phyloP scores from a whole-genome alignment of 1,140 invertebrate species.

The Tribolium castaneum region DNA sequence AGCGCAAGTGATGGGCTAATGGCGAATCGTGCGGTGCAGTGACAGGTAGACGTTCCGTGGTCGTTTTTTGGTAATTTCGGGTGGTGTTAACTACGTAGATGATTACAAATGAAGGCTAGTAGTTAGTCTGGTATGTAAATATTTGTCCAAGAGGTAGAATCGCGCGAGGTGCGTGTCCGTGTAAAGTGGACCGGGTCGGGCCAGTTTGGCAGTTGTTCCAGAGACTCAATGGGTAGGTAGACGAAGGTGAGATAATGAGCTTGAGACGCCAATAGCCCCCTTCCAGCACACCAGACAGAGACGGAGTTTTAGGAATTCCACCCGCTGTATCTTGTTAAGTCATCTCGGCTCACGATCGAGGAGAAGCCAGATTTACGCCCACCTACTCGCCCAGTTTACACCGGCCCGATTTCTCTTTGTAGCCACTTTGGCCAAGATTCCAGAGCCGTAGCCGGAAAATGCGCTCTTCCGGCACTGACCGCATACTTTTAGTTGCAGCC shows the following conservation, averaged over 20 bases:
- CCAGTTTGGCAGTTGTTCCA: constrained; percentile 56
- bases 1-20: constrained; percentile 5
- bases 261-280: constrained; percentile 53
- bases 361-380: constrained; percentile 50
- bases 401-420: constrained; percentile 27
- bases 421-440: constrained; percentile 12
- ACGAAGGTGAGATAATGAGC: constrained; percentile 62
- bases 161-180: constrained; percentile 44
- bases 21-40: constrained; percentile 6
- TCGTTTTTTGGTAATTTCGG: constrained; percentile 44
- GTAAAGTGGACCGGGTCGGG: constrained; percentile 45
- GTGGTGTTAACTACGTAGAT: constrained; percentile 52
- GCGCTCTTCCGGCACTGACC: constrained; percentile 3
- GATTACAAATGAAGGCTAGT: constrained; percentile 54
- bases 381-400: constrained; percentile 47
- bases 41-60: constrained; percentile 36
- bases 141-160: constrained; percentile 52
- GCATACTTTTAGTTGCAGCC: not conserved
- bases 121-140: constrained; percentile 54
- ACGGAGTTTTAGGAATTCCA: constrained; percentile 60
- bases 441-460: not conserved
- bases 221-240: constrained; percentile 57
- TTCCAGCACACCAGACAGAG: constrained; percentile 46
- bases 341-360: constrained; percentile 61
- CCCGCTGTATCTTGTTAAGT: constrained; percentile 63